phyloP scores from a whole-genome alignment of 2,888 invertebrate species.

The Cataglyphis cursor region DNA sequence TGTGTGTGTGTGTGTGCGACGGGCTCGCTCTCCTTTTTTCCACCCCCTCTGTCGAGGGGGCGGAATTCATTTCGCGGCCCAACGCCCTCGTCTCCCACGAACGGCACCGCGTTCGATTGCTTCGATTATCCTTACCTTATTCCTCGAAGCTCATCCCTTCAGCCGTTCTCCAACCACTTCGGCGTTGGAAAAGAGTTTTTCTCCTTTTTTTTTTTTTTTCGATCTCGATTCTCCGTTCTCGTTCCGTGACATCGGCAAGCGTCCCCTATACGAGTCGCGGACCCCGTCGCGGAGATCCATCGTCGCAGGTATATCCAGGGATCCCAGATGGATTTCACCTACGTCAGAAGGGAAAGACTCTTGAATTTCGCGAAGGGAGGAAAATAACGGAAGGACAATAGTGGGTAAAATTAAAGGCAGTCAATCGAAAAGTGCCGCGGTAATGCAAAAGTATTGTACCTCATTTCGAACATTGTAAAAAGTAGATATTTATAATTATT shows the following conservation, averaged over 20 bases:
- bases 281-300: slow-evolving; percentile 50
- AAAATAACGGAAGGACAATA: not conserved
- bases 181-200: slow-evolving; percentile 41
- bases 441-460: not conserved
- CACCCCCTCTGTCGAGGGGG: slow-evolving; percentile 70
- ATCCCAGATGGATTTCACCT: slow-evolving; percentile 53
- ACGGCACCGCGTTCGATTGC: slow-evolving; percentile 83
- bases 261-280: slow-evolving; percentile 64
- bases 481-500: not conserved
- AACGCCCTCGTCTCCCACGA: slow-evolving; percentile 84
- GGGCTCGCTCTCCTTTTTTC: slow-evolving; percentile 56
- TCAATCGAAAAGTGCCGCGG: not conserved
- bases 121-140: slow-evolving; percentile 85
- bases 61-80: slow-evolving; percentile 86
- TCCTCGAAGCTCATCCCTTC: slow-evolving; percentile 72
- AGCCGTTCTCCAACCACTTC: slow-evolving; percentile 50
- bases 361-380: not conserved
- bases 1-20: slow-evolving; percentile 46
- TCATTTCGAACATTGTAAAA: not conserved
- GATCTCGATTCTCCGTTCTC: slow-evolving; percentile 69
- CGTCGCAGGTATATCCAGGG: slow-evolving; percentile 54
- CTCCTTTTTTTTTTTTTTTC: slow-evolving; percentile 61
- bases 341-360: slow-evolving; percentile 3
- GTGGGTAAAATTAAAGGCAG: not conserved
- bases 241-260: slow-evolving; percentile 59